Evolutionary conservation across 37 sponge, comb jelly and placozoan species (phyloP), one percentile per base, ranked within the genome.

Genomic region (Ephydatia muelleri): DNA sequence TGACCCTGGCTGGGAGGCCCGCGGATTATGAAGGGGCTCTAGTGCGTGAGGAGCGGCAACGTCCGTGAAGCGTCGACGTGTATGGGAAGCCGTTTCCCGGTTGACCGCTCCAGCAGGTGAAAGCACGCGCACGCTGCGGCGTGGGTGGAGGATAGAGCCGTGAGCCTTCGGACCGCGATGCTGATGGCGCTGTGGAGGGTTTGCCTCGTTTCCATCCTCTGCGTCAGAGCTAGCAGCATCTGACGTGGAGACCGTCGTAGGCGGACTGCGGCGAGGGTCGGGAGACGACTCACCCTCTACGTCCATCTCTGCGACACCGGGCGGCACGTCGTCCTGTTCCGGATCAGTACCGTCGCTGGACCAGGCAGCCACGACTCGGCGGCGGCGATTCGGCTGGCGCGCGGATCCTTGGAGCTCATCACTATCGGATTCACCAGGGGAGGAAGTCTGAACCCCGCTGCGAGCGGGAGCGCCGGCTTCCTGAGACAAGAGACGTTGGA

Each of bases 21-120:
- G 57, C 57, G 9, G 57, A 57, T 21, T 14, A 57, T 57, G 16
- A 57, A 57, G 57, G 6, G 57, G 57, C 57, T 57, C 57, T 57
- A 57, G 57, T 57, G 57, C 57, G 57, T 57, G 57, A 57, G 57
- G 57, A 57, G 57, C 57, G 57, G 57, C 57, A 57, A 57, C 57
- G 57, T 57, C 16, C 57, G 57, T 57, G 57, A 57, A 14, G 57
- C 57, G n/a, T n/a, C n/a, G n/a, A n/a, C n/a, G n/a, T n/a, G n/a
- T n/a, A n/a, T n/a, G n/a, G n/a, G n/a, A n/a, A n/a, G n/a, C n/a
- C n/a, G n/a, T n/a, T n/a, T n/a, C n/a, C n/a, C n/a, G n/a, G n/a
- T 57, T 57, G 57, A 57, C 57, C 57, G 19, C 57, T 57, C 57
- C 57, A 19, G 57, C 57, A 57, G 57, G 57, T 57, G 57, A 57